phyloP scores from a whole-genome alignment of 2,113 vertebrate genomes.

The Galeopterus variegatus region DNA sequence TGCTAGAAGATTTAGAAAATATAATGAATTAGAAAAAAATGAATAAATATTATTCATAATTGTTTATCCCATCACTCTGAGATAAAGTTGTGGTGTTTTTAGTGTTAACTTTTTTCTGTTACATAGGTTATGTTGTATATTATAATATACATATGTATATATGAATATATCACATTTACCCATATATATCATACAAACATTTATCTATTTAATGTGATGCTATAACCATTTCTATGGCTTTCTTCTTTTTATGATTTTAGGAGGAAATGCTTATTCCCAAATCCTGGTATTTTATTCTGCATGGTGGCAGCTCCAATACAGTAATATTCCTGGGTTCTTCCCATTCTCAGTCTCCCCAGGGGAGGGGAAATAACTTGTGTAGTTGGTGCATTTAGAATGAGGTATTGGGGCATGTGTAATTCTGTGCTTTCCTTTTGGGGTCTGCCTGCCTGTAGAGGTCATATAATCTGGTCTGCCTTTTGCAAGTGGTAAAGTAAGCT shows the following conservation, averaged over 20 bases:
- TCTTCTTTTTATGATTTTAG: background rate
- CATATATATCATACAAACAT: background rate
- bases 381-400: background rate
- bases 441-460: background rate
- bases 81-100: background rate
- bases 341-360: background rate
- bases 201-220: background rate
- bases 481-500: background rate
- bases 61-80: background rate
- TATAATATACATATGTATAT: background rate
- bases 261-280: background rate
- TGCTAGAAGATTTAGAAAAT: conserved; percentile 11
- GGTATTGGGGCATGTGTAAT: background rate
- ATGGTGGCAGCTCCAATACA: background rate
- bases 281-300: background rate
- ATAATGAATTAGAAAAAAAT: conserved; percentile 25
- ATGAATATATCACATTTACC: background rate
- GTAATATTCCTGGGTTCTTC: background rate
- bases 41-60: background rate
- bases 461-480: background rate
- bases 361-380: background rate
- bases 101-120: background rate
- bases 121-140: background rate
- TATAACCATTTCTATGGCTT: background rate
- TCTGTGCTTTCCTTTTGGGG: background rate